These are phyloP conservation scores for Gari tellinella DNA, from an alignment of 2,888 invertebrate genomes.

Conservation along the genomic window DNA sequence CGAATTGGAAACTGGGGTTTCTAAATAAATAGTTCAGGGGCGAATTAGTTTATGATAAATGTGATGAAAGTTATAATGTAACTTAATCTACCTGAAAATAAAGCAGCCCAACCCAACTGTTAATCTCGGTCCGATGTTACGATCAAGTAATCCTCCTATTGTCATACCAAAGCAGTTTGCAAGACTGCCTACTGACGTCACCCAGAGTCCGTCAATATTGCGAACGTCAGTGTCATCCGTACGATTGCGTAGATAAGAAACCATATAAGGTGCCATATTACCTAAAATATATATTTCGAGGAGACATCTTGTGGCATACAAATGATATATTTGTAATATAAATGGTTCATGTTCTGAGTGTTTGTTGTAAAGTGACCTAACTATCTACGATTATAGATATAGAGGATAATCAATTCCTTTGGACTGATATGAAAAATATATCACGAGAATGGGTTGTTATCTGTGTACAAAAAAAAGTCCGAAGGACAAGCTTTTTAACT, in stretches of 20 bases:
- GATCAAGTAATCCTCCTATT: slow-evolving; percentile 79
- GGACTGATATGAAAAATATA: too few species aligned
- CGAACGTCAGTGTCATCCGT: slow-evolving; percentile 59
- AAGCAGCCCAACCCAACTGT: slow-evolving; percentile 76
- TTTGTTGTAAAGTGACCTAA: too few species aligned
- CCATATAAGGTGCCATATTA: slow-evolving; percentile 79
- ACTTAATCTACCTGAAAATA: slow-evolving; percentile 74
- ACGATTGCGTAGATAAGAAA: slow-evolving; percentile 74
- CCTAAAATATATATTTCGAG: slow-evolving; percentile 67
- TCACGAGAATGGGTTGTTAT: too few species aligned
- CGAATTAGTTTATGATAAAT: not conserved
- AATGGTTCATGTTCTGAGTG: too few species aligned
- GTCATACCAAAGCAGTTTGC: slow-evolving; percentile 81
- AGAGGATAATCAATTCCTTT: too few species aligned
- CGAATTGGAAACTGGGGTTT: too few species aligned
- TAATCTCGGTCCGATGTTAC: slow-evolving; percentile 74
- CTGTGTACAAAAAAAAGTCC: too few species aligned
- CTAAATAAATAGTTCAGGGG: too few species aligned
- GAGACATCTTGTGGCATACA: too few species aligned
- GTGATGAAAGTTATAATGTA: not conserved
- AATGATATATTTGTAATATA: too few species aligned
- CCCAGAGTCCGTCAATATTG: slow-evolving; percentile 76
- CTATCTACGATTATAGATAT: too few species aligned
- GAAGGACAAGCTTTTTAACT: too few species aligned
- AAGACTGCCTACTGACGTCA: slow-evolving; percentile 72